Evolutionary conservation across 2,888 invertebrate genomes (phyloP), one percentile per base, ranked within the genome.

Genomic region (Watsonalla cultraria): DNA sequence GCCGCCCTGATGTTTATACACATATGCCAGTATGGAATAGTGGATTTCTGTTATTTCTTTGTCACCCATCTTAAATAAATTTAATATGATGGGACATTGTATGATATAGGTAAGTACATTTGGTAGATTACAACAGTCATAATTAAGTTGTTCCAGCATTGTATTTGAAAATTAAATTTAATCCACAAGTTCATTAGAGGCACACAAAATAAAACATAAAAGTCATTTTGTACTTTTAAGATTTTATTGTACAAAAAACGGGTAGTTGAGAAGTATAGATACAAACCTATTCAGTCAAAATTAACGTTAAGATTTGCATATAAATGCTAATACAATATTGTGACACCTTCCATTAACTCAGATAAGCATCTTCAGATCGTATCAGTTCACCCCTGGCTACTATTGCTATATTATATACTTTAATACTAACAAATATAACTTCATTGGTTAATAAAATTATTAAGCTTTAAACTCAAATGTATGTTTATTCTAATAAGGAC

Each of bases 221-320:
- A 49, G 9, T 48, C 48, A 39, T 61, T 64, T 66, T 66, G 66
- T 78, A 72, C 72, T 84, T 82, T 82, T 74, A 66, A 76, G 55
- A 68, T 66, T 89, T 86, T 89, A 89, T 88, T 88, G 74, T 87
- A 87, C 80, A 88, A 87, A 88, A 65, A 80, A 72, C 76, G 78
- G 76, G 73, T 76, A 75, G 68, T 78, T 75, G 66, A 73, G 57
- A 77, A 78, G 66, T 78, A 72, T 80, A 82, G 73, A 84, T 83
- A 86, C 80, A 84, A 80, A 82, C 80, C 78, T 84, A 84, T 80
- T 82, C 82, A 86, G 85, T 88, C 83, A 82, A 82, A 72, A 80
- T 69, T 66, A 81, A 80, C 73, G 76, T 77, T 71, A 80, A 75
- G 74, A 80, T 80, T 80, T 79, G 77, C 78, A 72, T 81, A 72